Conservation (phyloP, 2,113 vertebrate species). For the Corydoras maculifer region DNA sequence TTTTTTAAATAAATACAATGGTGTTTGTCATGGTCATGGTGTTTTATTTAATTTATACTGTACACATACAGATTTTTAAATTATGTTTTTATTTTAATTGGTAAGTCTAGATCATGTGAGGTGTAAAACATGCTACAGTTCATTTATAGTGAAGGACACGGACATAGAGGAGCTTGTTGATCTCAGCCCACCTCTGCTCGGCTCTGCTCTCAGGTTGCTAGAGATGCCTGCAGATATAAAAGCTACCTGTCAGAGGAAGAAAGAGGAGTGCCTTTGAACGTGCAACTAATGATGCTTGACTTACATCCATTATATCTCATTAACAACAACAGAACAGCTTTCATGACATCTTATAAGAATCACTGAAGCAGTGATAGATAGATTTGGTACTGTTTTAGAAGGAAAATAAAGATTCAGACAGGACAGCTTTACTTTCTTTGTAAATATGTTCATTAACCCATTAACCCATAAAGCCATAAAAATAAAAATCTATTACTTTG, state of each 20-base stretch:
- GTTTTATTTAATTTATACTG: no score
- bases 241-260: constrained; percentile 42
- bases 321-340: constrained; percentile 39
- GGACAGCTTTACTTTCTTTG: constrained; percentile 13
- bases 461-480: no score
- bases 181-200: constrained; percentile 50
- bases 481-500: no score
- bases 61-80: no score
- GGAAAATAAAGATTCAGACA: constrained; percentile 19
- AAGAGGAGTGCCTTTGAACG: constrained; percentile 32
- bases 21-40: no score
- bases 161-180: background rate
- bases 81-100: no score
- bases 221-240: constrained; percentile 44
- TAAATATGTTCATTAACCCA: background rate
- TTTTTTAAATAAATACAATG: no score
- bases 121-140: constrained; percentile 8
- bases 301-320: constrained; percentile 51
- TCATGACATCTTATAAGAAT: constrained; percentile 15
- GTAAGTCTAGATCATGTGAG: background rate
- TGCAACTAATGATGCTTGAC: constrained; percentile 54
- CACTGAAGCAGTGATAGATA: constrained; percentile 26
- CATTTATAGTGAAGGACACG: background rate
- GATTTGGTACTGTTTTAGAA: constrained; percentile 34
- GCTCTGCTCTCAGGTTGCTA: constrained; percentile 34